Evolutionary conservation across 2,113 vertebrate species (phyloP).

Genomic region (Xenopus tropicalis): UCB_Xtro_10.0 CM004450.2:5990501-5991000

Average conservation of each 20-base stretch:
- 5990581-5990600: slow-evolving; percentile 96
- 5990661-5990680: slow-evolving; percentile 92
- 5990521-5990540: slow-evolving; percentile 97
- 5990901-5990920: slow-evolving; percentile 73
- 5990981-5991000: no score
- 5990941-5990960: background rate
- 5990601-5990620: slow-evolving; percentile 95
- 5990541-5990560: slow-evolving; percentile 98
- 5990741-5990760: slow-evolving; percentile 98
- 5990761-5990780: slow-evolving; percentile 92
- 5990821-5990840: slow-evolving; percentile 96
- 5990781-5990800: slow-evolving; percentile 91
- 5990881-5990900: slow-evolving; percentile 58
- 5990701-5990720: slow-evolving; percentile 92
- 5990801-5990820: slow-evolving; percentile 98
- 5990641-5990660: slow-evolving; percentile 93
- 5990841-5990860: slow-evolving; percentile 72
- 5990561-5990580: slow-evolving; percentile 97
- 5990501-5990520: slow-evolving; percentile 98
- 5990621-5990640: slow-evolving; percentile 92
- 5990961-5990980: background rate
- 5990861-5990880: slow-evolving; percentile 67
- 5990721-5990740: slow-evolving; percentile 96
- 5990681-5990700: slow-evolving; percentile 97
- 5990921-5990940: background rate